Base-by-base conservation (phyloP, 2,888 invertebrate species). In the Campoplex nolae region DNA sequence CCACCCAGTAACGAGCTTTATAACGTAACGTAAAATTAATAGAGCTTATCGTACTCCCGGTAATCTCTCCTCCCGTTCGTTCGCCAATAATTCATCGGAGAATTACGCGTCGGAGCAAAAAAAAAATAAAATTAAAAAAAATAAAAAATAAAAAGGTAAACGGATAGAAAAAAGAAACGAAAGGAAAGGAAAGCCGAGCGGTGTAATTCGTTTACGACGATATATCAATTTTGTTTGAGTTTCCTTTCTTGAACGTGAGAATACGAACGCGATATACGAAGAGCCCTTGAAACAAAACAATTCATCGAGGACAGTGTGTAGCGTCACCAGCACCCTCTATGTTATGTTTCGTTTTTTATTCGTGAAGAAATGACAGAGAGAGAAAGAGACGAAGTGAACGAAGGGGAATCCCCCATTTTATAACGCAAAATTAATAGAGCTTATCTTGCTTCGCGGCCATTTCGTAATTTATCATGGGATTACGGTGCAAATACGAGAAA, bases 341-440 rank as follows among this genome's bases (percentile, higher is more conserved):
- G 3, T 38, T 6, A 6, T 38, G 4, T 79, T 79, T 68, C 23
- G 23, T 23, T 62, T 81, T 73, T 62, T 11, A 2, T 9, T 9
- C 45, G 11, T 38, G 18, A 1, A 4, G 16, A 18, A 56, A 8
- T 11, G 32, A n/a, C 28, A 28, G 13, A 28, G 58, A 58, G 56
- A 28, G 28, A 9, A 9, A 28, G 48, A 58, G 71, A 42, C 38
- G 48, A 45, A 48, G 58, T 6, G n/a, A 67, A 73, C 35, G 74
- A 35, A 13, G 48, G 45, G 23, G 70, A 73, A 70, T 79, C 73
- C 75, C 77, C 67, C 38, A 71, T 84, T 94, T 94, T 93, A 92
- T 93, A 94, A 94, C 92, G 92, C 89, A 93, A 94, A 94, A 94
- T 94, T 94, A 94, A 94, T 94, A 94, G 93, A 94, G 93, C 93